phyloP scores from a whole-genome alignment of 2,113 vertebrate species.

The Herpetotheres cachinnans region DNA sequence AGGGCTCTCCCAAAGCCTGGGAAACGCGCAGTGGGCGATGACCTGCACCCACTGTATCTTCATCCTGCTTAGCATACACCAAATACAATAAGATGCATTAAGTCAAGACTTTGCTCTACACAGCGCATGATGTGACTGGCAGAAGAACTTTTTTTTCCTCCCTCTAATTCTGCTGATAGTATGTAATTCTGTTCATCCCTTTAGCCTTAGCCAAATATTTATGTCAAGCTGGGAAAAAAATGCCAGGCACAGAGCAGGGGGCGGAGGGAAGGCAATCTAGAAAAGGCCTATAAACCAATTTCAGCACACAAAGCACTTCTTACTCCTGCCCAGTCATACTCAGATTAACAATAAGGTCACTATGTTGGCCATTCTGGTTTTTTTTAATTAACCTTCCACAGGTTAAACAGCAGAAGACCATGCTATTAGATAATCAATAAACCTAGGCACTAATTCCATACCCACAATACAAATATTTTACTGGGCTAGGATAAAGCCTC shows the following conservation, averaged over 20 bases:
- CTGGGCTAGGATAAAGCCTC: neutral
- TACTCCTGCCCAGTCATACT: neutral
- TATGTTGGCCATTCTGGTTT: neutral
- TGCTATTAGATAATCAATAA: neutral
- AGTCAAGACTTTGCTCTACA: neutral
- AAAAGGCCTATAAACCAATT: slow-evolving; percentile 14
- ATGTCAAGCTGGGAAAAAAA: slow-evolving; percentile 54
- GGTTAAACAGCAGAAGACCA: neutral
- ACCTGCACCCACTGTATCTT: slow-evolving; percentile 62
- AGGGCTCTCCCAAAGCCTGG: slow-evolving; percentile 49
- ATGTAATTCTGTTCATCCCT: slow-evolving; percentile 40
- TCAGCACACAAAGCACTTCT: neutral
- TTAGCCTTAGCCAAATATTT: slow-evolving; percentile 59
- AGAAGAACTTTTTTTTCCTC: neutral
- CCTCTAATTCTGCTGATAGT: slow-evolving; percentile 9
- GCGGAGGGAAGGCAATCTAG: neutral
- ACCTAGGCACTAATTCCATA: neutral
- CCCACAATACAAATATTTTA: neutral
- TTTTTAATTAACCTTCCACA: slow-evolving; percentile 27
- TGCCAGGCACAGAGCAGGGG: slow-evolving; percentile 32
- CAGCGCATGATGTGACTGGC: neutral
- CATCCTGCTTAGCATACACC: slow-evolving; percentile 33
- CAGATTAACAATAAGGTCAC: neutral
- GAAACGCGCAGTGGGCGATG: slow-evolving; percentile 68
- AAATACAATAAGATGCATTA: slow-evolving; percentile 36